These are phyloP conservation scores for Limnothrissa miodon DNA, from an alignment of 2,113 vertebrate species.

Conservation along the genomic window DNA sequence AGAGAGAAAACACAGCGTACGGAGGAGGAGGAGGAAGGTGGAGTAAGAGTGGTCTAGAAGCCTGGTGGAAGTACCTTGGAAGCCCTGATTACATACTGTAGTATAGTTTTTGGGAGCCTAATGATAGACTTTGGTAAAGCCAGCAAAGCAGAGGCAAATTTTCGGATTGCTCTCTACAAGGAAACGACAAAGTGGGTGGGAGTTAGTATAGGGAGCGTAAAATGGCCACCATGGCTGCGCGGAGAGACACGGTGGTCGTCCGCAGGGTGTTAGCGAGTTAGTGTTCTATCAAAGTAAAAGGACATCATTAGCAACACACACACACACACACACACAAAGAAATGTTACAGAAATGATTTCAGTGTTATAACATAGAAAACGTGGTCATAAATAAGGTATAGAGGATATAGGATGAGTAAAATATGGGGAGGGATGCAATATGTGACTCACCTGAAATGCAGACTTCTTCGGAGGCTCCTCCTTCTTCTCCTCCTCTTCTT, in stretches of 20 bases:
- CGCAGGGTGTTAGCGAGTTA: slow-evolving; percentile 44
- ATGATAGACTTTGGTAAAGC: slow-evolving; percentile 98
- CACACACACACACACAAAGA: slow-evolving; percentile 16
- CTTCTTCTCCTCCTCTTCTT: slow-evolving; percentile 77
- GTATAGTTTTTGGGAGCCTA: slow-evolving; percentile 98
- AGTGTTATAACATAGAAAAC: not conserved
- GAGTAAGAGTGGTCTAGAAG: slow-evolving; percentile 48
- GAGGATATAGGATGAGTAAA: not conserved
- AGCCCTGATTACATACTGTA: slow-evolving; percentile 96
- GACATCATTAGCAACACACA: slow-evolving; percentile 44
- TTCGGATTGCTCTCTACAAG: slow-evolving; percentile 96
- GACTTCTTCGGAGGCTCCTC: slow-evolving; percentile 81
- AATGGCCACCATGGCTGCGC: slow-evolving; percentile 47
- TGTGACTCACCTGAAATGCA: slow-evolving; percentile 82
- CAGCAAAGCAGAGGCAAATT: slow-evolving; percentile 95
- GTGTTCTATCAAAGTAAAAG: slow-evolving; percentile 40
- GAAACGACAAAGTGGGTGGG: slow-evolving; percentile 80
- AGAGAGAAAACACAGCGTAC: slow-evolving; percentile 36
- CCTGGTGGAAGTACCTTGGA: slow-evolving; percentile 88
- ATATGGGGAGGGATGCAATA: not conserved
- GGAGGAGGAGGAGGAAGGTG: not conserved
- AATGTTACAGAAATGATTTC: not conserved
- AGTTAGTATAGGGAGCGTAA: slow-evolving; percentile 77
- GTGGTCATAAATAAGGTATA: not conserved
- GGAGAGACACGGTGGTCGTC: not conserved